These are phyloP conservation scores for Ormyrus pomaceus DNA, from an alignment of 2,888 invertebrate genomes.

Conservation along the genomic window DNA sequence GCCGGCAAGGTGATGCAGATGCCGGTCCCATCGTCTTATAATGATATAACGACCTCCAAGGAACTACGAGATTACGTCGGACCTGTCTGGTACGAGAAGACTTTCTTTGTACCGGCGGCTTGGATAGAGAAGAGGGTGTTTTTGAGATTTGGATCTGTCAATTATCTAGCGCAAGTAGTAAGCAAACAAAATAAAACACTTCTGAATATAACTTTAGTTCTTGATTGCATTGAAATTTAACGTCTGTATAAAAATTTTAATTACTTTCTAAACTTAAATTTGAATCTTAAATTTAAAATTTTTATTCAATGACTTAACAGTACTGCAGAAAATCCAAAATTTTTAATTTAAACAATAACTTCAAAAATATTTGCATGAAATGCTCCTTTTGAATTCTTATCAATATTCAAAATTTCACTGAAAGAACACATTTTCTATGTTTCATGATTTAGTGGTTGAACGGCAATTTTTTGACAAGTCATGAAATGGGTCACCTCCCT, in stretches of 20 bases:
- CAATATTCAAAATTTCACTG: too few relatives aligned
- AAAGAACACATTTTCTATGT: too few relatives aligned
- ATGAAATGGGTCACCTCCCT: constrained; percentile 97
- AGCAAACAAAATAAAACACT: constrained; percentile 67
- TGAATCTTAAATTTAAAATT: too few relatives aligned
- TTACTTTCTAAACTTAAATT: too few relatives aligned
- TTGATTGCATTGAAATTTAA: too few relatives aligned
- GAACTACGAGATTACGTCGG: constrained; percentile 93
- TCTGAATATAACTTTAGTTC: too few relatives aligned
- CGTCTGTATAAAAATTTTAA: not conserved
- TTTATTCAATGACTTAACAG: too few relatives aligned
- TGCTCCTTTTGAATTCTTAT: too few relatives aligned
- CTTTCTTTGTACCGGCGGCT: constrained; percentile 87
- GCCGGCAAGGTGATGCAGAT: constrained; percentile 85
- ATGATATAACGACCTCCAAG: constrained; percentile 91
- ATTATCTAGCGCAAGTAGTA: constrained; percentile 94
- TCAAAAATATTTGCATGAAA: not conserved
- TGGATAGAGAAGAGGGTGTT: constrained; percentile 87
- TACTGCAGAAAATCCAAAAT: too few relatives aligned
- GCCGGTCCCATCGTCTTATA: constrained; percentile 98
- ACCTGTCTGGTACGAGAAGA: constrained; percentile 96
- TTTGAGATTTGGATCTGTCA: constrained; percentile 93
- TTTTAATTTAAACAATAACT: too few relatives aligned
- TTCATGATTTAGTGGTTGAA: constrained; percentile 87
- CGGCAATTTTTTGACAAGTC: constrained; percentile 86